Evolutionary conservation across 2,113 vertebrate species (phyloP).

Genomic region (Varanus salvator): DNA sequence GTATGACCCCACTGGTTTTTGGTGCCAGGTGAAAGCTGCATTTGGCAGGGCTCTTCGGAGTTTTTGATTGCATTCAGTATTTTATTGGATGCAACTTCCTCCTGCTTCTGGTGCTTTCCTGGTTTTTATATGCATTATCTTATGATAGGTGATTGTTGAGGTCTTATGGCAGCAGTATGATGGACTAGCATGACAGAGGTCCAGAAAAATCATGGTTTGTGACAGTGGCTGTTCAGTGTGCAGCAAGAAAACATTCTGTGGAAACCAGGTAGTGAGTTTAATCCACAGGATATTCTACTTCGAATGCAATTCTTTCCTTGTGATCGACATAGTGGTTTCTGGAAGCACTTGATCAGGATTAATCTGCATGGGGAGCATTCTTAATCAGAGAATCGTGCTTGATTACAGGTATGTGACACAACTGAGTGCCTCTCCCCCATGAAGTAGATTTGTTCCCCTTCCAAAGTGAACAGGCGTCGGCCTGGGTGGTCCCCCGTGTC

Average conservation of each 20-base stretch:
- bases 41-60: too few species aligned
- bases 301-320: background rate
- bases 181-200: too few species aligned
- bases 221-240: background rate
- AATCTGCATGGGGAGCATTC: background rate
- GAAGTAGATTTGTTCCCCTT: background rate
- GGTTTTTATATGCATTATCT: too few species aligned
- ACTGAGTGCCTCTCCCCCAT: background rate
- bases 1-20: too few species aligned
- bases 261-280: background rate
- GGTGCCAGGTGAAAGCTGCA: too few species aligned
- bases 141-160: too few species aligned
- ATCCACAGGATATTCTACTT: background rate
- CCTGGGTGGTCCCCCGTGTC: background rate
- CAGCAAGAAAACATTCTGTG: too few species aligned
- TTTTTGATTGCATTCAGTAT: too few species aligned
- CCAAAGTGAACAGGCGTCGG: background rate
- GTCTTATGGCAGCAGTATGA: too few species aligned
- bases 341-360: background rate
- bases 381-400: background rate
- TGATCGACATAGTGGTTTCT: background rate
- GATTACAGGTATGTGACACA: background rate
- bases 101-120: too few species aligned
- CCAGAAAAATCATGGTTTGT: too few species aligned
- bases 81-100: too few species aligned